Conservation (phyloP, 2,797 vertebrate species). For the Schizopygopsis malacanthus region DNA sequence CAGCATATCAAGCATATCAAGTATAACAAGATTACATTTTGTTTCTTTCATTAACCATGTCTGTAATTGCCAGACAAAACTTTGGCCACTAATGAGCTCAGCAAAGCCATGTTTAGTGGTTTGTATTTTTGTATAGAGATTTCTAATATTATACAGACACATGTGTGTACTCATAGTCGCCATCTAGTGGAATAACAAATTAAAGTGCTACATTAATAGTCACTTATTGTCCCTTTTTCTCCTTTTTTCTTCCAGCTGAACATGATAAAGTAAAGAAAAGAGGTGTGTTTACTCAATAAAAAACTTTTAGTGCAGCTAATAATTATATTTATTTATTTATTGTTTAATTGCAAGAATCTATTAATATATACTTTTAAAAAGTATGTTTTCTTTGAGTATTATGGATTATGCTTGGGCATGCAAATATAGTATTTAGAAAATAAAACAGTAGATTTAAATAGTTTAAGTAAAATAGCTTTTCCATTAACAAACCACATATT, state of each 20-base stretch:
- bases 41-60: not conserved
- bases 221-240: not conserved
- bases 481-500: not conserved
- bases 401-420: not conserved
- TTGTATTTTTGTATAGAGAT: not conserved
- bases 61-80: not conserved
- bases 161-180: not conserved
- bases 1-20: not conserved
- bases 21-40: not conserved
- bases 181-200: not conserved
- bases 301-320: not conserved
- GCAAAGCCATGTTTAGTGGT: not conserved
- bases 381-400: not conserved
- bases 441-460: not conserved
- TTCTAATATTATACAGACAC: not conserved
- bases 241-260: conserved; percentile 20
- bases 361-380: not conserved
- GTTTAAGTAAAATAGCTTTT: not conserved
- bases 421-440: not conserved
- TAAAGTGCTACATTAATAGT: not conserved
- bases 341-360: not conserved
- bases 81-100: not conserved
- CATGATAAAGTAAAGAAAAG: conserved; percentile 27
- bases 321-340: not conserved
- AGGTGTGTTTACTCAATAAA: not conserved